Conservation (phyloP, 2,888 invertebrate species). For the Himalopsyche tibetana region DNA sequence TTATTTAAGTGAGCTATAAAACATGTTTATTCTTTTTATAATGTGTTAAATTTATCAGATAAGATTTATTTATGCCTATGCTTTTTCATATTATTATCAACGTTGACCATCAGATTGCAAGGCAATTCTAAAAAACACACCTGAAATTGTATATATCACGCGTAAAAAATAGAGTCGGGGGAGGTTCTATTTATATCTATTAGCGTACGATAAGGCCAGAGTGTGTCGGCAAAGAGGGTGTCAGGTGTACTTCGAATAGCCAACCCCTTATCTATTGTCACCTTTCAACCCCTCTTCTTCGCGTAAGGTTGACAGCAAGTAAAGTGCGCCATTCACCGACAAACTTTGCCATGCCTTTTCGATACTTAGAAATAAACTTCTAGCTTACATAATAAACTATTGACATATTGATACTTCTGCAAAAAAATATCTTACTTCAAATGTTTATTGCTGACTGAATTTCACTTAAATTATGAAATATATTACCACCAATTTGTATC, state of each 20-base stretch:
- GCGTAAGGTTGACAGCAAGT: conserved; percentile 44
- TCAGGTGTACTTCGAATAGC: conserved; percentile 49
- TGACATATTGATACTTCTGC: not conserved
- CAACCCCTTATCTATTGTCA: conserved; percentile 58
- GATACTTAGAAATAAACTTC: not conserved
- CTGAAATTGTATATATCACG: conserved; percentile 18
- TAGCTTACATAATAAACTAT: not conserved
- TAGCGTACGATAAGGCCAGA: conserved; percentile 56
- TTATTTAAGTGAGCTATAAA: too few relatives aligned
- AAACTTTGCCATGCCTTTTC: conserved; percentile 3
- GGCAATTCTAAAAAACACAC: conserved; percentile 13
- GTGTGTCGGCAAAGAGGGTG: conserved; percentile 48
- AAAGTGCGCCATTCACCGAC: conserved; percentile 31
- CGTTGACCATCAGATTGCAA: not conserved
- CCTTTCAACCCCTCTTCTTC: conserved; percentile 51
- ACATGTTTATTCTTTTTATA: not conserved
- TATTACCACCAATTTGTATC: too few relatives aligned
- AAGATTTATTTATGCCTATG: not conserved
- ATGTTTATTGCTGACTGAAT: too few relatives aligned
- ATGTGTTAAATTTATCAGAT: conserved; percentile 29
- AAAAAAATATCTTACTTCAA: too few relatives aligned
- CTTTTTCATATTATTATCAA: conserved; percentile 15
- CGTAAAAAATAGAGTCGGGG: conserved; percentile 3
- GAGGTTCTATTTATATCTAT: conserved; percentile 58
- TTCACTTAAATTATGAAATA: too few relatives aligned